Evolutionary conservation across 2,797 vertebrate genomes (phyloP).

Genomic region (Neomorphus geoffroyi): DNA sequence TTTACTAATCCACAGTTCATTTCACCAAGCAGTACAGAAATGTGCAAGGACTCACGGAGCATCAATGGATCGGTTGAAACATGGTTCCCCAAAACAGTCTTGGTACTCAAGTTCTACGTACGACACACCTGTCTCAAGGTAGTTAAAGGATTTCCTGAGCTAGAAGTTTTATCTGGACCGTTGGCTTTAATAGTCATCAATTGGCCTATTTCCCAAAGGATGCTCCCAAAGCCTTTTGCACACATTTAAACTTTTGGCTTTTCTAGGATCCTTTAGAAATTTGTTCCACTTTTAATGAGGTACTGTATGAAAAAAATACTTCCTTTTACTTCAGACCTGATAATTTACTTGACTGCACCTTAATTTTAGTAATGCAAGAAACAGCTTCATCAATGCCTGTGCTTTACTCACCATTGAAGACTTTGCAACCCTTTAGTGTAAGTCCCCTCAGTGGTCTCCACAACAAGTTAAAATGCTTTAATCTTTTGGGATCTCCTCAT

Average conservation of each 20-base stretch:
- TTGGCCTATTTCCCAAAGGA: background rate
- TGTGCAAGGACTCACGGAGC: background rate
- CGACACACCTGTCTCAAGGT: background rate
- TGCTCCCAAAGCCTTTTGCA: background rate
- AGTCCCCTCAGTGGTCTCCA: background rate
- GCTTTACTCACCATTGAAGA: background rate
- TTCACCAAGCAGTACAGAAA: background rate
- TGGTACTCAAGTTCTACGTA: background rate
- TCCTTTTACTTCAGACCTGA: background rate
- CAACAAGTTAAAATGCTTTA: background rate
- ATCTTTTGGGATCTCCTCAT: background rate
- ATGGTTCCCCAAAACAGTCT: background rate
- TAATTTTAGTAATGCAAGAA: background rate
- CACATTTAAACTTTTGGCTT: background rate
- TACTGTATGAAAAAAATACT: background rate
- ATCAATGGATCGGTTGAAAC: background rate
- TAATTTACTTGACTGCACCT: background rate
- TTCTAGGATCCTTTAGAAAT: background rate
- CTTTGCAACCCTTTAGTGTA: background rate
- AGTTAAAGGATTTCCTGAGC: background rate
- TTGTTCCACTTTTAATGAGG: background rate
- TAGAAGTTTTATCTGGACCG: background rate
- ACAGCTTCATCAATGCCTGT: background rate
- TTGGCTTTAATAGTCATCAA: background rate
- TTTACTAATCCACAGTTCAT: background rate